Percentiles rank a stretch among this genome's conserved stretches.
These are phyloP conservation scores for Odontamblyopus lacepedii DNA, from an alignment of 2,797 vertebrate species.

Conservation along the genomic window DNA sequence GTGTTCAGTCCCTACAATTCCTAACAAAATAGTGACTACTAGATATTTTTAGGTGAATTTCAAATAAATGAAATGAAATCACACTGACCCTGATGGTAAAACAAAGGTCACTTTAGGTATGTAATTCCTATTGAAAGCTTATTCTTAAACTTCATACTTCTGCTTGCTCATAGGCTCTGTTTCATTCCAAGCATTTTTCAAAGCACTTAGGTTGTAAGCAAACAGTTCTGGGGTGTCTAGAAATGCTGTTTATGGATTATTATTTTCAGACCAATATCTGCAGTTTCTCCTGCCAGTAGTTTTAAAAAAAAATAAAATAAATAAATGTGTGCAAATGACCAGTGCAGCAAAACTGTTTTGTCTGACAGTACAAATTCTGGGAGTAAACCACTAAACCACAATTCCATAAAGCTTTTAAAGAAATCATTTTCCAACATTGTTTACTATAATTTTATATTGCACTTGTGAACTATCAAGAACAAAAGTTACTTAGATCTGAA, in stretches of 20 bases:
- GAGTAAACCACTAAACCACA: slow-evolving; percentile 49
- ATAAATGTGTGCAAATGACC: not conserved
- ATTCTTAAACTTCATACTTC: slow-evolving; percentile 33
- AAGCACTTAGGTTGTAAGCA: slow-evolving; percentile 10
- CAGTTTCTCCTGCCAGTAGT: slow-evolving; percentile 14
- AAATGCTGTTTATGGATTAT: not conserved
- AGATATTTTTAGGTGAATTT: slow-evolving; percentile 42
- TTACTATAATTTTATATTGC: slow-evolving; percentile 58
- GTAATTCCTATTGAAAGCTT: slow-evolving; percentile 47
- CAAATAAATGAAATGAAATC: slow-evolving; percentile 20
- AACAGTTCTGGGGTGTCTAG: not conserved
- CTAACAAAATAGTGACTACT: slow-evolving; percentile 32
- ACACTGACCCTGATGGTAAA: slow-evolving; percentile 10
- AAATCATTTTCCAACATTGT: slow-evolving; percentile 12
- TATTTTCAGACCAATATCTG: not conserved
- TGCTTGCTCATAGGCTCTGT: not conserved
- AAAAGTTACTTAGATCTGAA: slow-evolving; percentile 38
- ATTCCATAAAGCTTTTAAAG: no score
- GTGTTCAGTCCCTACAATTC: slow-evolving; percentile 45
- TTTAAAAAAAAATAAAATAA: no score
- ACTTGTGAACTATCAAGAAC: slow-evolving; percentile 38
- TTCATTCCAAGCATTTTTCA: slow-evolving; percentile 29
- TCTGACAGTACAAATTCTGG: slow-evolving; percentile 29
- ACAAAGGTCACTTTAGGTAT: slow-evolving; percentile 11
- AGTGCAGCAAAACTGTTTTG: not conserved